Conservation (phyloP, 2,888 invertebrate genomes). For the Phalera bucephala region DNA sequence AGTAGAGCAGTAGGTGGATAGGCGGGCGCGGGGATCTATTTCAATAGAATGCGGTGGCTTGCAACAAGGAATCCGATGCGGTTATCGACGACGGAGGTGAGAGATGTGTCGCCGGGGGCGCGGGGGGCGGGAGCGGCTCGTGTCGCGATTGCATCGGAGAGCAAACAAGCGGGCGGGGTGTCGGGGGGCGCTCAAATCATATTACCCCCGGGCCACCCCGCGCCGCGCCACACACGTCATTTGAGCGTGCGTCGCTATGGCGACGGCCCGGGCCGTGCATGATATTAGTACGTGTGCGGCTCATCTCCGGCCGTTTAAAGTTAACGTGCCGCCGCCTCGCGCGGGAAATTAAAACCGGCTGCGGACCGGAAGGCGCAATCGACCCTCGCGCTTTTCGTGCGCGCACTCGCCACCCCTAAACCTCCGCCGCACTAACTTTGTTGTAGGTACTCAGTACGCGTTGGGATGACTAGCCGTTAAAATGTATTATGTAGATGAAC, state of each 20-base stretch:
- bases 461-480: background rate
- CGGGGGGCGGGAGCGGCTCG: slow-evolving; percentile 50
- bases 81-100: slow-evolving; percentile 79
- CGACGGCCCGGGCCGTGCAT: slow-evolving; percentile 85
- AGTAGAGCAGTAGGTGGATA: slow-evolving; percentile 61
- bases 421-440: too few species aligned
- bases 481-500: background rate
- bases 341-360: slow-evolving; percentile 80
- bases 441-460: slow-evolving; percentile 18
- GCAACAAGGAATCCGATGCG: slow-evolving; percentile 81
- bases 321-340: slow-evolving; percentile 67
- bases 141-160: slow-evolving; percentile 83
- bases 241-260: slow-evolving; percentile 87
- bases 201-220: slow-evolving; percentile 78
- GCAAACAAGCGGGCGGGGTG: slow-evolving; percentile 81
- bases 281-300: slow-evolving; percentile 79
- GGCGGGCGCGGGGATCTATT: slow-evolving; percentile 68
- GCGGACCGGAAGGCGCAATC: slow-evolving; percentile 73
- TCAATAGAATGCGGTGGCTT: slow-evolving; percentile 78
- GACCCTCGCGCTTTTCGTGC: slow-evolving; percentile 46
- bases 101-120: slow-evolving; percentile 65
- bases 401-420: slow-evolving; percentile 24
- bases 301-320: slow-evolving; percentile 81
- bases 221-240: slow-evolving; percentile 84
- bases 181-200: slow-evolving; percentile 79